Conservation (phyloP, 2,888 invertebrate species). For the Drosophila leonis region DNA sequence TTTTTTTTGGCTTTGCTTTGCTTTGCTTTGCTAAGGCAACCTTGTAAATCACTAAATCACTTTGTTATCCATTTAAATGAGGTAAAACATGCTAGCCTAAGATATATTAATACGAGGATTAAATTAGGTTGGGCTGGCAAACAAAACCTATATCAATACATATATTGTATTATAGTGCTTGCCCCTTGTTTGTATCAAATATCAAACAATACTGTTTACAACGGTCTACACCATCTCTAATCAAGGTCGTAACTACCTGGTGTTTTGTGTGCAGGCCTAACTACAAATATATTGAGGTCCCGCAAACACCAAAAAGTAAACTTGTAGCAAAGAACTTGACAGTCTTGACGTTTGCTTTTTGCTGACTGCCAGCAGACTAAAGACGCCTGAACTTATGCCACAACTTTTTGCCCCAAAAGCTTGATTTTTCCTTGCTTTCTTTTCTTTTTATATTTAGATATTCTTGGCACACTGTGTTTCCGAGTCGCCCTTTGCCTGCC, state of each 20-base stretch:
- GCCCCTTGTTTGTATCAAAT: background rate
- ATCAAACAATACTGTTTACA: background rate
- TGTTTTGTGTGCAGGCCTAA: constrained; percentile 12
- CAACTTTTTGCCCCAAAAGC: constrained; percentile 41
- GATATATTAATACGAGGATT: background rate
- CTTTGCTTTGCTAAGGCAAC: background rate
- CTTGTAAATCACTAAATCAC: background rate
- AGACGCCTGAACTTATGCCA: constrained; percentile 59
- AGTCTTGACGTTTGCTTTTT: constrained; percentile 48
- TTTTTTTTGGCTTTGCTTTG: background rate
- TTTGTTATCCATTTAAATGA: background rate
- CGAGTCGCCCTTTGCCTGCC: constrained; percentile 10
- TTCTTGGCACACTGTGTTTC: constrained; percentile 23
- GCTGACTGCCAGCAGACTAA: constrained; percentile 39
- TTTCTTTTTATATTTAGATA: constrained; percentile 25
- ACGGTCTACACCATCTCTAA: background rate
- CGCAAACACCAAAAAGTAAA: constrained; percentile 43
- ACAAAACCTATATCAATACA: background rate
- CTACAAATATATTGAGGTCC: constrained; percentile 7
- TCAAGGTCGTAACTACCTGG: background rate
- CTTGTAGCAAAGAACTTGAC: constrained; percentile 45
- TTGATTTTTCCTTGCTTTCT: constrained; percentile 26
- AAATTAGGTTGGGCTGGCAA: background rate
- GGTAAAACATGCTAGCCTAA: background rate
- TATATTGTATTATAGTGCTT: background rate